Conservation (phyloP, 2,888 invertebrate genomes). For the Heteropelma amictum region DNA sequence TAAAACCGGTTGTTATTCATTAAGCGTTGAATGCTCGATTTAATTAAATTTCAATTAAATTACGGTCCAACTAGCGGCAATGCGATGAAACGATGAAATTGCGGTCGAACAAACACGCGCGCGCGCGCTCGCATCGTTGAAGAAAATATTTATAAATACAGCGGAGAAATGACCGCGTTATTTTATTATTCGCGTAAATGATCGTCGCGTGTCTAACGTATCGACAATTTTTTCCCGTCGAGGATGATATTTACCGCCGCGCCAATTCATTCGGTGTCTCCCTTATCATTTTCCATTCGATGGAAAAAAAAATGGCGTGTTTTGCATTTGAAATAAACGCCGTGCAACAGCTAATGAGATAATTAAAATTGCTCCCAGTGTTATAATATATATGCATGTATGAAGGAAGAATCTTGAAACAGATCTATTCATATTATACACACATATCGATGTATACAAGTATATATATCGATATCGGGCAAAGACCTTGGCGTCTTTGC, state of each 20-base stretch:
- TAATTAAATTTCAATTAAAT: constrained; percentile 32
- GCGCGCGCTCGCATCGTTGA: not conserved
- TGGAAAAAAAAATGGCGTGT: too few relatives aligned
- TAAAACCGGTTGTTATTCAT: not conserved
- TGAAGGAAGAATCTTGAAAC: not conserved
- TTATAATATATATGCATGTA: not conserved
- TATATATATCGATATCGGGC: constrained; percentile 48
- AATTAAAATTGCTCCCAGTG: not conserved
- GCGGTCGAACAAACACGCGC: not conserved
- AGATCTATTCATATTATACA: not conserved
- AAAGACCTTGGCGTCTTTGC: constrained; percentile 49
- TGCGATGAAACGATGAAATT: not conserved
- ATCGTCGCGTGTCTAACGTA: too few relatives aligned
- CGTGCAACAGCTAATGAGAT: too few relatives aligned
- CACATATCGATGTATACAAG: constrained; percentile 6
- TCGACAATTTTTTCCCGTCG: too few relatives aligned
- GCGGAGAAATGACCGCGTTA: too few relatives aligned
- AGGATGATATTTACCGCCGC: too few relatives aligned
- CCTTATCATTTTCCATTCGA: too few relatives aligned
- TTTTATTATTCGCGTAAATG: too few relatives aligned
- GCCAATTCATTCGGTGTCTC: too few relatives aligned
- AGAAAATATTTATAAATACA: too few relatives aligned
- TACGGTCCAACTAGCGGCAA: not conserved
- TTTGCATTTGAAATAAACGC: too few relatives aligned
- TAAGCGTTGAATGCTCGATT: not conserved